phyloP scores from a whole-genome alignment of 2,888 invertebrate species.

The Microplitis manilae region DNA sequence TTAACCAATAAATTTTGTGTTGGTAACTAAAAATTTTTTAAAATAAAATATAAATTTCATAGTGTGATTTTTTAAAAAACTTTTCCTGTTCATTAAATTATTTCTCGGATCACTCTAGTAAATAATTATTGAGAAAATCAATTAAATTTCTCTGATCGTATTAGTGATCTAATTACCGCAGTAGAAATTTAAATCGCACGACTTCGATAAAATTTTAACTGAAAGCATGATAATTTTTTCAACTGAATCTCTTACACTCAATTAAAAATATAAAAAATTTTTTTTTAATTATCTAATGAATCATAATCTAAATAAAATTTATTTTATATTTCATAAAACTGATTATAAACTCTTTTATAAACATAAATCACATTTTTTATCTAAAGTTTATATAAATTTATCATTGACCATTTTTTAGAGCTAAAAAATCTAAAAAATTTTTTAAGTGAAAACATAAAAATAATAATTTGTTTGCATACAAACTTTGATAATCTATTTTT shows the following conservation, averaged over 20 bases:
- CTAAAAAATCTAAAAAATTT: neutral
- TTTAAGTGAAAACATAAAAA: neutral
- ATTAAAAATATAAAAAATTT: neutral
- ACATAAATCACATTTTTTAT: neutral
- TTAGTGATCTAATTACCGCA: no score
- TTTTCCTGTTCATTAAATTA: no score
- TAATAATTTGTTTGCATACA: neutral
- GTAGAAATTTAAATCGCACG: no score
- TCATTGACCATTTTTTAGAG: neutral
- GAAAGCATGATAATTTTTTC: no score
- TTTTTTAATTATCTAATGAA: neutral
- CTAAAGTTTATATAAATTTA: neutral
- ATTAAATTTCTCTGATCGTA: no score
- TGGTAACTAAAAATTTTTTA: no score
- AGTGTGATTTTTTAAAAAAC: no score
- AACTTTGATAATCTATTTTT: conserved; percentile 10
- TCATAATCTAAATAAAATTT: neutral
- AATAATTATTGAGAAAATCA: no score
- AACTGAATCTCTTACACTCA: neutral
- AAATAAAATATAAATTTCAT: no score
- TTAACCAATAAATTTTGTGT: no score
- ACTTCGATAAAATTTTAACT: no score
- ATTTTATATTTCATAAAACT: neutral
- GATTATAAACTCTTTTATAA: neutral
- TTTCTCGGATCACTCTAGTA: no score